Conservation (phyloP, 1,140 invertebrate species). For the Adelges cooleyi region DNA sequence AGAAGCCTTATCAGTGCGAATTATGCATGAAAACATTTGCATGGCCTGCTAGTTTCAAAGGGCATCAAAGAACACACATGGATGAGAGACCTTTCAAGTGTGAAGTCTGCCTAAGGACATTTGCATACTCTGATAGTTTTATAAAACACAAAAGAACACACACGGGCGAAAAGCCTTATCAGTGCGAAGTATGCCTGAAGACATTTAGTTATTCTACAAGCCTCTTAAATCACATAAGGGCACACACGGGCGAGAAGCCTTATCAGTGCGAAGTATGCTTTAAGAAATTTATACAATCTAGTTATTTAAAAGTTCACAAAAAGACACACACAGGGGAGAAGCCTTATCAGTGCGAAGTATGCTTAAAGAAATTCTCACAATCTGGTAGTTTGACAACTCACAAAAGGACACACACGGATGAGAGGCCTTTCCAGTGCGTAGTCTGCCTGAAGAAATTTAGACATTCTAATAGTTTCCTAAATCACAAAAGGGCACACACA, state of each 20-base stretch:
- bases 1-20: slow-evolving; percentile 63
- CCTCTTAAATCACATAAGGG: slow-evolving; percentile 51
- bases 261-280: slow-evolving; percentile 43
- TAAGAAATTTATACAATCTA: slow-evolving; percentile 46
- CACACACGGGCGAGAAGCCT: slow-evolving; percentile 33
- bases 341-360: slow-evolving; percentile 57
- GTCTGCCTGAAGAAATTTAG: slow-evolving; percentile 55
- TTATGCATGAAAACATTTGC: slow-evolving; percentile 21
- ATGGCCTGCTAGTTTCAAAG: neutral
- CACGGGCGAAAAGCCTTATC: slow-evolving; percentile 29
- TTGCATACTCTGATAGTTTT: slow-evolving; percentile 32
- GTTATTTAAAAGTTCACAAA: slow-evolving; percentile 49
- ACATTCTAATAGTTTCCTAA: neutral
- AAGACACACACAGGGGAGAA: slow-evolving; percentile 59
- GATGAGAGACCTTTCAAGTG: slow-evolving; percentile 36
- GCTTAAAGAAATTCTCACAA: slow-evolving; percentile 48
- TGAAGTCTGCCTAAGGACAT: slow-evolving; percentile 40
- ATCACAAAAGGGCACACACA: neutral
- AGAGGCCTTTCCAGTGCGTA: slow-evolving; percentile 25
- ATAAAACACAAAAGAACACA: slow-evolving; percentile 27
- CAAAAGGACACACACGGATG: slow-evolving; percentile 27
- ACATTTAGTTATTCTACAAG: slow-evolving; percentile 53
- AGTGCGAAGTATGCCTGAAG: slow-evolving; percentile 13
- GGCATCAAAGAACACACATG: slow-evolving; percentile 30
- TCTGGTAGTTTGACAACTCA: slow-evolving; percentile 51